phyloP scores from a whole-genome alignment of 1,140 invertebrate genomes.

The Agrypnia vestita region DNA sequence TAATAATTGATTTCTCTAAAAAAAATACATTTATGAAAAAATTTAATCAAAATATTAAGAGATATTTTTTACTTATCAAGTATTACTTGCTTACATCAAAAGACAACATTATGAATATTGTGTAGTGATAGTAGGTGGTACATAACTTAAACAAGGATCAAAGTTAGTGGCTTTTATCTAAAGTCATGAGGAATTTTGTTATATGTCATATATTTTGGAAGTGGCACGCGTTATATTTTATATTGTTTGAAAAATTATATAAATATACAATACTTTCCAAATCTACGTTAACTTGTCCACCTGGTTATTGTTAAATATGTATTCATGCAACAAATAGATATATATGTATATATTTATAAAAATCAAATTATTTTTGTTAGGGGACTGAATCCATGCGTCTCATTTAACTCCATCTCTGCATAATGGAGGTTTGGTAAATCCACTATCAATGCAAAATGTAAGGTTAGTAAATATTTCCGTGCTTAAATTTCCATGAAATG shows the following conservation, averaged over 20 bases:
- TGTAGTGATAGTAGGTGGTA: neutral
- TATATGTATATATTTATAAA: neutral
- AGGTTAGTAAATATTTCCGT: conserved; percentile 54
- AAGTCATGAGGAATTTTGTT: neutral
- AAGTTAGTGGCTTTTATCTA: neutral
- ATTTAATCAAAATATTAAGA: conserved; percentile 31
- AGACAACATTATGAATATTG: conserved; percentile 22
- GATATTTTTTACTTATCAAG: conserved; percentile 1
- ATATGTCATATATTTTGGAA: neutral
- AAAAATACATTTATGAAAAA: conserved; percentile 27
- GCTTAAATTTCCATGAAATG: conserved; percentile 53
- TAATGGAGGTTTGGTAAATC: neutral
- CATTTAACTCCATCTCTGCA: neutral
- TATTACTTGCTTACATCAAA: conserved; percentile 33
- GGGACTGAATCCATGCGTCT: neutral
- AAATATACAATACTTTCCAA: neutral
- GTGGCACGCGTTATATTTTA: conserved; percentile 28
- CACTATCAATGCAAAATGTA: conserved; percentile 43
- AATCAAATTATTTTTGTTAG: conserved; percentile 1
- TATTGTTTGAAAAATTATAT: neutral
- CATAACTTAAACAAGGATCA: conserved; percentile 7
- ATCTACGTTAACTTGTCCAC: conserved; percentile 1
- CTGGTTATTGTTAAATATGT: conserved; percentile 22
- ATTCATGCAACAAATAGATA: conserved; percentile 35
- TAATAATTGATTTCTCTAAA: conserved; percentile 25